These are phyloP conservation scores for Ellobium chinense DNA, from an alignment of 2,888 invertebrate species.

Conservation along the genomic window DNA sequence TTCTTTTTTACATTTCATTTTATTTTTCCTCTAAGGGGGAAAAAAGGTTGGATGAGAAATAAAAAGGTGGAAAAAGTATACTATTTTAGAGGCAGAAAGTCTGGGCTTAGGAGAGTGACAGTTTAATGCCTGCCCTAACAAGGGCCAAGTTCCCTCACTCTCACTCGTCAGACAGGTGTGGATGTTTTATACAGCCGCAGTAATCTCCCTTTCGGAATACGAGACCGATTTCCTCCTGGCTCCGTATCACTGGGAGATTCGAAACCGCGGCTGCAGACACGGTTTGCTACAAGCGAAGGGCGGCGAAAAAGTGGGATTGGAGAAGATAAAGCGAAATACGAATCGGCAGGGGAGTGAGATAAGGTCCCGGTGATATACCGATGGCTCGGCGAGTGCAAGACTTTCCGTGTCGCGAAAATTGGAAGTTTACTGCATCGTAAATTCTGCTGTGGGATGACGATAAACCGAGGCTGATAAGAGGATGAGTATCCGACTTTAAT, in stretches of 20 bases:
- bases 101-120: neutral
- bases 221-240: slow-evolving; percentile 38
- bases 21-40: no score
- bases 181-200: slow-evolving; percentile 32
- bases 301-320: neutral
- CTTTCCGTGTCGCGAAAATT: slow-evolving; percentile 32
- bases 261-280: slow-evolving; percentile 20
- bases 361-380: slow-evolving; percentile 14
- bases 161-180: slow-evolving; percentile 33
- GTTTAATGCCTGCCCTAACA: slow-evolving; percentile 36
- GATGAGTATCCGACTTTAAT: slow-evolving; percentile 1
- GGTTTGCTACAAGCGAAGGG: slow-evolving; percentile 32
- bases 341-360: slow-evolving; percentile 37
- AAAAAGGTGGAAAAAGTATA: neutral
- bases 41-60: neutral
- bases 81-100: neutral
- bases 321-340: slow-evolving; percentile 33
- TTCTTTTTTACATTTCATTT: neutral
- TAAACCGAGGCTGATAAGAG: slow-evolving; percentile 21
- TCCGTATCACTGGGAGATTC: slow-evolving; percentile 30
- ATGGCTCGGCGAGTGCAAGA: neutral
- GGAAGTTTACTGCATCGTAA: slow-evolving; percentile 38
- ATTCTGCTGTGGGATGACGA: slow-evolving; percentile 17
- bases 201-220: slow-evolving; percentile 36
- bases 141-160: slow-evolving; percentile 14